Percentiles rank a stretch among this genome's conserved stretches.
phyloP scores from a whole-genome alignment of 2,797 vertebrate genomes.

The Acrossocheilus fasciatus region DNA sequence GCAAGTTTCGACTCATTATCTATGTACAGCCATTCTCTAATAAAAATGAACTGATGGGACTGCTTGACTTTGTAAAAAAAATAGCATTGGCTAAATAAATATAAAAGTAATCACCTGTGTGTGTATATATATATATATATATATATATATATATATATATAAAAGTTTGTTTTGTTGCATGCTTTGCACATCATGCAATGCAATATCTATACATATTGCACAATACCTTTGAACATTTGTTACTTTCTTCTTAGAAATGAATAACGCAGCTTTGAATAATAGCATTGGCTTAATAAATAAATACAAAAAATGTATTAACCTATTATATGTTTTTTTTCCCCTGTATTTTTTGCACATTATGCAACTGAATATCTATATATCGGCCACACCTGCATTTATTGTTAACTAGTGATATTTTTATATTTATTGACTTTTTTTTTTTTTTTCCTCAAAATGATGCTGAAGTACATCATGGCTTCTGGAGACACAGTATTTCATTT shows the following conservation, averaged over 20 bases:
- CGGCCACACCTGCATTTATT: background rate
- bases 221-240: background rate
- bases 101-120: no score
- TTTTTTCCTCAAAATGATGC: background rate
- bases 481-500: background rate
- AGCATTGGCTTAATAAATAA: background rate
- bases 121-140: no score
- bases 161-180: background rate
- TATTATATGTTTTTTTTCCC: background rate
- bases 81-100: no score
- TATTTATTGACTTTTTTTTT: background rate
- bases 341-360: background rate
- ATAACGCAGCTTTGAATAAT: background rate
- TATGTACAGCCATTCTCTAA: constrained; percentile 17
- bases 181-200: background rate
- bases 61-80: background rate
- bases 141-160: no score
- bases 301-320: background rate
- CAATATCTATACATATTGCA: background rate
- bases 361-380: background rate
- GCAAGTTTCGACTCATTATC: constrained; percentile 29
- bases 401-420: background rate
- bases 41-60: background rate
- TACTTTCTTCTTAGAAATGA: background rate
- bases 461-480: background rate